These are phyloP conservation scores for Zygothrica quintamaculata DNA, from an alignment of 2,888 invertebrate species.

Conservation along the genomic window DNA sequence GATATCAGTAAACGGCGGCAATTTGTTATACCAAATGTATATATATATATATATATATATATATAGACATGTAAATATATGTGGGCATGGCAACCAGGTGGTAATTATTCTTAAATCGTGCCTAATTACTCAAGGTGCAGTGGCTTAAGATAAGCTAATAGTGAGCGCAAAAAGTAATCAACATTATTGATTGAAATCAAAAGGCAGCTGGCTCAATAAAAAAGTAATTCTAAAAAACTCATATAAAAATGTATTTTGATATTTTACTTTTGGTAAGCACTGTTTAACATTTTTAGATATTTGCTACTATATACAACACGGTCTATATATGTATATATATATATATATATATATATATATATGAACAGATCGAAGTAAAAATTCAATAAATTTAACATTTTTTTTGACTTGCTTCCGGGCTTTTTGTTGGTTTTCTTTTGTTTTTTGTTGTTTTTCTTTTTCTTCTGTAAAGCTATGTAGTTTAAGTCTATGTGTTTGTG, in stretches of 20 bases:
- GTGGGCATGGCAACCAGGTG: conserved; percentile 65
- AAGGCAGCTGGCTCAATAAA: too few relatives aligned
- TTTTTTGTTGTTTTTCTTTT: conserved; percentile 34
- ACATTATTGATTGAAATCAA: not conserved
- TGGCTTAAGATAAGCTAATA: conserved; percentile 35
- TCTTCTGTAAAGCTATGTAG: conserved; percentile 29
- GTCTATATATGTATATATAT: too few relatives aligned
- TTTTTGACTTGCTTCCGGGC: conserved; percentile 64
- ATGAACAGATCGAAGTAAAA: conserved; percentile 57
- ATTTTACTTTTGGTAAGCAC: conserved; percentile 7
- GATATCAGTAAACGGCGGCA: conserved; percentile 24
- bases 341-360: conserved; percentile 9
- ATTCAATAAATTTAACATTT: conserved; percentile 71
- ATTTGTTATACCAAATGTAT: conserved; percentile 40
- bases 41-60: too few relatives aligned
- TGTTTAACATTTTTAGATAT: conserved; percentile 21
- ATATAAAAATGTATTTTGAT: too few relatives aligned
- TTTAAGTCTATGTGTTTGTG: conserved; percentile 35
- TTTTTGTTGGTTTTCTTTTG: conserved; percentile 44
- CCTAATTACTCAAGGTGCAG: conserved; percentile 65
- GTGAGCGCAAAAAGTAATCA: conserved; percentile 12
- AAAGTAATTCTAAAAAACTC: too few relatives aligned
- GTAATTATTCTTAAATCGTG: conserved; percentile 76
- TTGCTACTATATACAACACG: too few relatives aligned
- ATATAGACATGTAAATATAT: too few relatives aligned